phyloP scores from a whole-genome alignment of 2,797 vertebrate genomes.

The Sebastes matsubarae region DNA sequence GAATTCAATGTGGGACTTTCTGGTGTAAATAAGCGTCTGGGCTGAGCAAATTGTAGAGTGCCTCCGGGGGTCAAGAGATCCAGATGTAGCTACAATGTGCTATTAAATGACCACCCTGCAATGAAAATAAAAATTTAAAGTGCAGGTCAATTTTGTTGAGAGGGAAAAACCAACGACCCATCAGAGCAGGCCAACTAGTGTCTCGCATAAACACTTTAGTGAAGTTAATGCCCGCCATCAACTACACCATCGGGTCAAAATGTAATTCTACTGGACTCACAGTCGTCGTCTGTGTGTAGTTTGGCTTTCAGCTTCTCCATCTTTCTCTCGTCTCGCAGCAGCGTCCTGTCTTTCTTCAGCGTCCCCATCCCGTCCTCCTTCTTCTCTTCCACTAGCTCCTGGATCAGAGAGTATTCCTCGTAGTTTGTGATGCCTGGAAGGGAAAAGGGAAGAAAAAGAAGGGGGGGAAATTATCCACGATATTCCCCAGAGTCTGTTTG shows the following conservation, averaged over 20 bases:
- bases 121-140: neutral
- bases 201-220: neutral
- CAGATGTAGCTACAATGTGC: neutral
- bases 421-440: constrained; percentile 97
- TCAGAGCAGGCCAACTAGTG: neutral
- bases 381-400: constrained; percentile 93
- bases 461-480: neutral
- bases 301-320: constrained; percentile 99
- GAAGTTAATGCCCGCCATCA: neutral
- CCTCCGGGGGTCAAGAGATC: neutral
- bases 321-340: constrained; percentile 94
- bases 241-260: neutral
- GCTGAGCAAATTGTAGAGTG: neutral
- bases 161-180: neutral
- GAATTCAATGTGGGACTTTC: neutral
- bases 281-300: constrained; percentile 97
- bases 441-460: neutral
- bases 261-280: constrained; percentile 80
- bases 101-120: neutral
- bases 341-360: constrained; percentile 93
- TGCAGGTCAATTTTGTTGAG: no score
- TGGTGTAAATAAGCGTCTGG: neutral
- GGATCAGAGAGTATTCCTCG: constrained; percentile 98
- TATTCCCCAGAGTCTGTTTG: neutral
- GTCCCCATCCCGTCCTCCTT: constrained; percentile 95